Percentiles rank a stretch among this genome's conserved stretches.
Evolutionary conservation across 1,140 invertebrate genomes (phyloP).

Genomic region (Micrasema longulum): DNA sequence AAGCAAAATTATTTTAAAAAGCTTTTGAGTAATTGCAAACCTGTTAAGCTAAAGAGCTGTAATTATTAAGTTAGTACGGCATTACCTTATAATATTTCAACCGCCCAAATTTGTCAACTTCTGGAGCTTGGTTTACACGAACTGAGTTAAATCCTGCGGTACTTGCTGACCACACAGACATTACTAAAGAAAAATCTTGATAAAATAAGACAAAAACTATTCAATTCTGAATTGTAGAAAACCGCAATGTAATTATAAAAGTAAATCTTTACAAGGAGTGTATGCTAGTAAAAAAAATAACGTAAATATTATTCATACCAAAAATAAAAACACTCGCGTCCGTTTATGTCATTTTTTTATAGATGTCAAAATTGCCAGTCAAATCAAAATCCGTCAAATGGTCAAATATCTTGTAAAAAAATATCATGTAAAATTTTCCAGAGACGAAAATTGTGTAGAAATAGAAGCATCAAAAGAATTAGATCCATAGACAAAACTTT

Average conservation of each 20-base stretch:
- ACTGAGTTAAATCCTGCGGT: conserved; percentile 35
- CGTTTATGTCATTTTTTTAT: conserved; percentile 8
- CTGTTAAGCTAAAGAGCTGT: conserved; percentile 5
- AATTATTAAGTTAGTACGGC: not conserved
- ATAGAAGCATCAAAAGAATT: too few species aligned
- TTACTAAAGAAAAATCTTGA: conserved; percentile 33
- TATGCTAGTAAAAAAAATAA: conserved; percentile 26
- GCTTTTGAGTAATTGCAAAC: too few species aligned
- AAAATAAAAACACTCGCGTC: conserved; percentile 29
- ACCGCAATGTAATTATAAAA: too few species aligned
- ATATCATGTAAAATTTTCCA: too few species aligned
- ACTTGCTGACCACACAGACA: conserved; percentile 47
- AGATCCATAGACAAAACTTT: too few species aligned
- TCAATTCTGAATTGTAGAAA: too few species aligned
- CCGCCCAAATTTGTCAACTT: conserved; percentile 38
- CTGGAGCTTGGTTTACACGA: conserved; percentile 29
- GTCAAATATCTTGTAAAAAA: too few species aligned
- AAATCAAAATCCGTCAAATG: too few species aligned
- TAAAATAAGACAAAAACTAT: too few species aligned
- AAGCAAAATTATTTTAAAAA: too few species aligned
- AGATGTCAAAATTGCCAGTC: too few species aligned
- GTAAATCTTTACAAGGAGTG: conserved; percentile 35
- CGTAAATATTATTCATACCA: conserved; percentile 13
- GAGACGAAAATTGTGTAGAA: too few species aligned
- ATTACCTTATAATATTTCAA: conserved; percentile 45